phyloP scores from a whole-genome alignment of 2,113 vertebrate genomes.

The Hyperopisus bebe region DNA sequence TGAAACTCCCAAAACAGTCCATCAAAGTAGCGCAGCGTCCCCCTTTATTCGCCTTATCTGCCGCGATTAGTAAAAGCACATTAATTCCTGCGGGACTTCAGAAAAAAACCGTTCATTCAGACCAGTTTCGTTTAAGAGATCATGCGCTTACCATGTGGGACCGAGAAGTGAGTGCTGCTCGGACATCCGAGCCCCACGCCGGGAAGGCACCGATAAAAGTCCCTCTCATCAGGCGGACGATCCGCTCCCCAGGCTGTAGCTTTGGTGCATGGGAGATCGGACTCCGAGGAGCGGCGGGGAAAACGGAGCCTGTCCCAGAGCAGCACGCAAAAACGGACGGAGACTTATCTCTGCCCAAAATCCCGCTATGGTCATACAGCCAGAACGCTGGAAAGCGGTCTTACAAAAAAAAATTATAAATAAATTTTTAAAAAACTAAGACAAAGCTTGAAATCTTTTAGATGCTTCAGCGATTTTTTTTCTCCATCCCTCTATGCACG shows the following conservation, averaged over 20 bases:
- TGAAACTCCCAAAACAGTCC: constrained; percentile 4
- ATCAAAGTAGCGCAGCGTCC: constrained; percentile 18
- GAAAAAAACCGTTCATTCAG: not conserved
- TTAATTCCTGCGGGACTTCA: not conserved
- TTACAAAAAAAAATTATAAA: not conserved
- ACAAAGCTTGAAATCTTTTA: not conserved
- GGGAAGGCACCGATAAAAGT: not conserved
- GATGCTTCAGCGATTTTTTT: not conserved
- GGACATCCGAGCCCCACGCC: not conserved
- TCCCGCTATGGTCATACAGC: constrained; percentile 12
- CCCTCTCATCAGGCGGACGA: not conserved
- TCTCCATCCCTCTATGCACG: not conserved
- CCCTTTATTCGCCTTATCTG: not conserved
- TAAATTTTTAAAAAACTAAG: not conserved
- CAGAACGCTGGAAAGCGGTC: not conserved
- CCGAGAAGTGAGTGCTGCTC: constrained; percentile 39
- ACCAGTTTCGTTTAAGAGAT: not conserved
- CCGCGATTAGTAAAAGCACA: not conserved
- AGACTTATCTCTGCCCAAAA: constrained; percentile 1
- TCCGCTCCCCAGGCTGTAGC: not conserved
- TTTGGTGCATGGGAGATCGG: constrained; percentile 8
- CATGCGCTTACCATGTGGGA: constrained; percentile 27
- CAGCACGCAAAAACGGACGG: not conserved
- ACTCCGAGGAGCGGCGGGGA: not conserved
- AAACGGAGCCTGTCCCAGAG: not conserved